Evolutionary conservation across 2,888 invertebrate genomes (phyloP).

Genomic region (Byasa hedistus): DNA sequence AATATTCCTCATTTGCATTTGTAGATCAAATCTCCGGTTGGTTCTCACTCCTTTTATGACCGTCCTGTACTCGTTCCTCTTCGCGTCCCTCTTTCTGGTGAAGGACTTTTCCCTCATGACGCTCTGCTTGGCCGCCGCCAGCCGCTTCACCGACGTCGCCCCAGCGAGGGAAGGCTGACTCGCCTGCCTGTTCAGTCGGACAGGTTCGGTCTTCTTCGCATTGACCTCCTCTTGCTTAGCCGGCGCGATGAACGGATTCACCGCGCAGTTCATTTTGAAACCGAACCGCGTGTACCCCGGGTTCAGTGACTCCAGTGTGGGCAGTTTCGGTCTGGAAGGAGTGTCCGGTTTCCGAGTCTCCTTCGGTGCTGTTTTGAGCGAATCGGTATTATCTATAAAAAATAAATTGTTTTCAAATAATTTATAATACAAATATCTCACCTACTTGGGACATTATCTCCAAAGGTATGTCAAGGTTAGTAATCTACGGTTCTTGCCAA

Average conservation of each 20-base stretch:
- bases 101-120: constrained; percentile 66
- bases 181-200: constrained; percentile 37
- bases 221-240: constrained; percentile 38
- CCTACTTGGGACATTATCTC: too few species aligned
- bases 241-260: constrained; percentile 63
- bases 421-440: background rate
- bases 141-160: constrained; percentile 45
- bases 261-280: constrained; percentile 68
- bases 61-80: constrained; percentile 65
- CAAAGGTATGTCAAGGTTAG: too few species aligned
- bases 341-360: constrained; percentile 42
- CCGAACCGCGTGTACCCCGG: constrained; percentile 71
- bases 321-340: constrained; percentile 43
- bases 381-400: constrained; percentile 36
- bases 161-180: constrained; percentile 53
- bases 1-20: constrained; percentile 83
- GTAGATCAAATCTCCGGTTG: constrained; percentile 85
- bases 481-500: background rate
- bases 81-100: constrained; percentile 50
- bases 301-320: constrained; percentile 47
- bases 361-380: constrained; percentile 30
- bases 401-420: background rate
- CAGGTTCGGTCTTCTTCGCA: constrained; percentile 40
- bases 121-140: constrained; percentile 56
- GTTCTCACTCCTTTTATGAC: constrained; percentile 84